Evolutionary conservation across 2,888 invertebrate species (phyloP).

Genomic region (Calliphora vomitoria): DNA sequence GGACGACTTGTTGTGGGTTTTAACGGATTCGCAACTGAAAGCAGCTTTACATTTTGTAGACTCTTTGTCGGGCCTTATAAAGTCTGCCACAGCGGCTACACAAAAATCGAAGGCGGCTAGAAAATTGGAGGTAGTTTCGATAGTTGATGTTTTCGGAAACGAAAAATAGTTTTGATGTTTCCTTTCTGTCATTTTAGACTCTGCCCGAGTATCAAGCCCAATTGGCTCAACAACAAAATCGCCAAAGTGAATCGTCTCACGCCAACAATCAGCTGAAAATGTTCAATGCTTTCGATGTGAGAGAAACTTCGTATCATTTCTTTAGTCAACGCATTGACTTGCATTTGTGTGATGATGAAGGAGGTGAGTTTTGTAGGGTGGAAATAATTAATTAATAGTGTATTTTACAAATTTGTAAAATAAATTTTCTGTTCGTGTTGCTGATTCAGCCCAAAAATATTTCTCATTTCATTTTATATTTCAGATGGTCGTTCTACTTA

Average conservation of each 20-base stretch:
- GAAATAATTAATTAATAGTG: too few relatives aligned
- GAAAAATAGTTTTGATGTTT: conserved; percentile 8
- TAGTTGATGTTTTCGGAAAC: background rate
- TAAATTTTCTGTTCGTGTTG: too few relatives aligned
- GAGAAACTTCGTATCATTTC: conserved; percentile 99
- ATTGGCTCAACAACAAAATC: conserved; percentile 86
- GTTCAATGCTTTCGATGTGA: conserved; percentile 95
- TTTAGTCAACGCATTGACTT: conserved; percentile 96
- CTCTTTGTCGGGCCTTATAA: conserved; percentile 92
- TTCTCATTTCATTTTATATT: conserved; percentile 69
- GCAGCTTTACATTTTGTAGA: conserved; percentile 96
- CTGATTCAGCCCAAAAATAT: too few relatives aligned
- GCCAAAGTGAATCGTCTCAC: conserved; percentile 82
- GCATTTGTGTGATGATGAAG: conserved; percentile 98
- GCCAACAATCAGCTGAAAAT: conserved; percentile 86
- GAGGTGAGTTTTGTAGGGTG: conserved; percentile 88
- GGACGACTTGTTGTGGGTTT: conserved; percentile 98
- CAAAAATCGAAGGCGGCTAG: conserved; percentile 93
- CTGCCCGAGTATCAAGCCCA: conserved; percentile 91
- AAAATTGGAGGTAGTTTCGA: conserved; percentile 89
- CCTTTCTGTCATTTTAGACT: conserved; percentile 81
- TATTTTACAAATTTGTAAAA: too few relatives aligned
- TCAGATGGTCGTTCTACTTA: conserved; percentile 93
- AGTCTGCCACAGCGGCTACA: conserved; percentile 91
- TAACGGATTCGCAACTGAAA: conserved; percentile 97